Conservation (phyloP, 2,797 vertebrate species). For the Prunella strophiata region DNA sequence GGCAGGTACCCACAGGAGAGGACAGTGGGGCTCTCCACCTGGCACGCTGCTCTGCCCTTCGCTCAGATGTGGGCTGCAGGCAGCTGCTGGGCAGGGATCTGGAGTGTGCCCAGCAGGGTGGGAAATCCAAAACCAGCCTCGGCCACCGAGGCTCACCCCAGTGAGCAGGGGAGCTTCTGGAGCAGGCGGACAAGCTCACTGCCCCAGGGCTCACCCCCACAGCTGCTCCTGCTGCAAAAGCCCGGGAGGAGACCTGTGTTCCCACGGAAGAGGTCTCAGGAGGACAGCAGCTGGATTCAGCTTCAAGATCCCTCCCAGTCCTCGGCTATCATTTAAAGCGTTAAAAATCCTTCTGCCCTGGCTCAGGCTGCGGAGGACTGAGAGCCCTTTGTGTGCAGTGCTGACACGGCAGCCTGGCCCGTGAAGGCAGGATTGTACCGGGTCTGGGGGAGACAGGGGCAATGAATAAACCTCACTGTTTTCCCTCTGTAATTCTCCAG, state of each 20-base stretch:
- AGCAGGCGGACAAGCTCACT: rapidly evolving
- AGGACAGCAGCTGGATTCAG: background rate
- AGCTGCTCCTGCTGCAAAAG: background rate
- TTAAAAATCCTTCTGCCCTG: constrained; percentile 13
- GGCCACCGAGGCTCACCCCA: rapidly evolving
- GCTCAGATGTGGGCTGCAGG: background rate
- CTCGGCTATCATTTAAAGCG: background rate
- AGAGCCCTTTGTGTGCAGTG: constrained; percentile 44
- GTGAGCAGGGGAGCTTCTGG: background rate
- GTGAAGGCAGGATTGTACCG: background rate
- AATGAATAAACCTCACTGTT: constrained; percentile 56
- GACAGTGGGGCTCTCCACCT: background rate
- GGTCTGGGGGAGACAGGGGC: background rate
- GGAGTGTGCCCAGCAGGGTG: background rate
- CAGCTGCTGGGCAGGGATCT: background rate
- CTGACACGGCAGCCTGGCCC: constrained; percentile 27
- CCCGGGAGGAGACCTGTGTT: background rate
- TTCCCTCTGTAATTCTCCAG: background rate
- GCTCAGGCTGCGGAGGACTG: background rate
- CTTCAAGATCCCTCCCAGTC: background rate
- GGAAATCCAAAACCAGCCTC: background rate
- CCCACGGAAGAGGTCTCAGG: background rate
- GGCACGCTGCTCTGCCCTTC: rapidly evolving
- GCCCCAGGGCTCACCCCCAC: background rate
- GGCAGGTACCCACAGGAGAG: background rate